Conservation (phyloP, 2,113 vertebrate genomes). For the Vulpes lagopus region DNA sequence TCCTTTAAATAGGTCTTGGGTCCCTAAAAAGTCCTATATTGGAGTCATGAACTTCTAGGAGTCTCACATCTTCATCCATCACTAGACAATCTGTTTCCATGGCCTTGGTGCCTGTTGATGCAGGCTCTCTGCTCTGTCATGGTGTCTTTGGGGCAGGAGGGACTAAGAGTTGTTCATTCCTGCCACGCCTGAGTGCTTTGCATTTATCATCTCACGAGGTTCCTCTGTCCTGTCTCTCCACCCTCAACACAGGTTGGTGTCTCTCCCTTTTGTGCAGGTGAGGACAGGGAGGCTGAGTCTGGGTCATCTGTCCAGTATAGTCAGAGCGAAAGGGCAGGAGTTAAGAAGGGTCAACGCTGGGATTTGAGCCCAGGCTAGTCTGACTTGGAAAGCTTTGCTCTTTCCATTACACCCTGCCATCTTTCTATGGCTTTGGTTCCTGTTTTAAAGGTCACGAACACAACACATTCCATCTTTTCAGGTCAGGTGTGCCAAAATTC, state of each 20-base stretch:
- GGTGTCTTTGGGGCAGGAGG: background rate
- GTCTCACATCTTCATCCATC: background rate
- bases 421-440: background rate
- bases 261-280: background rate
- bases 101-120: background rate
- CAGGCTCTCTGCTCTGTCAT: rapidly evolving
- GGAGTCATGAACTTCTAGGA: background rate
- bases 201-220: rapidly evolving
- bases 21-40: background rate
- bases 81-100: background rate
- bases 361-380: background rate
- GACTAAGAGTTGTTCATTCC: background rate
- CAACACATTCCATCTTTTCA: background rate
- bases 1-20: background rate
- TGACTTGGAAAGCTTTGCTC: background rate
- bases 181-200: rapidly evolving
- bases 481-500: constrained; percentile 42
- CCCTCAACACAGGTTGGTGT: rapidly evolving
- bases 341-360: background rate
- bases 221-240: rapidly evolving
- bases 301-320: background rate
- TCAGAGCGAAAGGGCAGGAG: background rate
- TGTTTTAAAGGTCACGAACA: constrained; percentile 59
- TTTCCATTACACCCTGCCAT: rapidly evolving
- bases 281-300: background rate